These are phyloP conservation scores for Morone saxatilis DNA, from an alignment of 2,113 vertebrate species.

Conservation along the genomic window DNA sequence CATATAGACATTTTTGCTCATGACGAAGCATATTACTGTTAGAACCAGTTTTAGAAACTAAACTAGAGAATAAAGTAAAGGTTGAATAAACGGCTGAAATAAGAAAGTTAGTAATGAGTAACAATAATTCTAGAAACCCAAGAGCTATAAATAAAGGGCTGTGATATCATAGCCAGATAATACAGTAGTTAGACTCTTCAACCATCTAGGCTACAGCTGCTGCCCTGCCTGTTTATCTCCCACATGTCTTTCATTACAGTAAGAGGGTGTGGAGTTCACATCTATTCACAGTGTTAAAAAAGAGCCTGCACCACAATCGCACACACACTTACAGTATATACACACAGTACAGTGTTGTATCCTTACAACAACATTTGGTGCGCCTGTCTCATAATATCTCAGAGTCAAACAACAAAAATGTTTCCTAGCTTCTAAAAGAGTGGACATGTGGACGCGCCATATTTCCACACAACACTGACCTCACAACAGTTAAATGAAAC, in stretches of 20 bases:
- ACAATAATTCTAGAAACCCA: neutral
- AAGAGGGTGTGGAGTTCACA: constrained; percentile 37
- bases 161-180: neutral
- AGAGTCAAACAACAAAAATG: neutral
- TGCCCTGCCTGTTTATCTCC: neutral
- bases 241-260: constrained; percentile 58
- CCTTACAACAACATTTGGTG: neutral
- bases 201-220: neutral
- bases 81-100: neutral
- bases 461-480: neutral
- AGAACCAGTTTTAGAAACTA: neutral
- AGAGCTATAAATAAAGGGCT: no score
- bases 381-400: neutral
- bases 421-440: neutral
- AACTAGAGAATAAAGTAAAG: neutral
- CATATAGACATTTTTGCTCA: no score
- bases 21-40: neutral
- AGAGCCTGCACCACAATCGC: neutral
- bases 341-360: neutral
- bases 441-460: neutral
- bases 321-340: neutral
- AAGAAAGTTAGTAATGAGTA: neutral
- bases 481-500: neutral
- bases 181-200: neutral
- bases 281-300: constrained; percentile 46